Evolutionary conservation across 1,140 invertebrate species (phyloP).

Genomic region (Aphelenchoides besseyi): DNA sequence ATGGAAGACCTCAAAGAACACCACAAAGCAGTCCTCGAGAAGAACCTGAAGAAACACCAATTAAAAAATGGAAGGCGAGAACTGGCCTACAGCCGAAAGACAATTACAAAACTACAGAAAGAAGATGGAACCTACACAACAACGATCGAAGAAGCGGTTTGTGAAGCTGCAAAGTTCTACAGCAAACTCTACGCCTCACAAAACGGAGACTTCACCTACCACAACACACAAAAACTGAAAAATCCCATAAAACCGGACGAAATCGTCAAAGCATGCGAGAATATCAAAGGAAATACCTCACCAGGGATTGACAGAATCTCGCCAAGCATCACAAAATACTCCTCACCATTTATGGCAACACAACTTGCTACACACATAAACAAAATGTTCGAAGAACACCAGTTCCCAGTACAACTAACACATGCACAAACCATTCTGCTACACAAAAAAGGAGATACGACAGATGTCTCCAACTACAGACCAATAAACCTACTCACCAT

Average conservation of each 20-base stretch:
- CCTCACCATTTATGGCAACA: slow-evolving; percentile 5
- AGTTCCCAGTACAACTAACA: slow-evolving; percentile 16
- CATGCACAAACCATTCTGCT: slow-evolving; percentile 29
- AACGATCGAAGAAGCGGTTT: neutral
- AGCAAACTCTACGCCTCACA: neutral
- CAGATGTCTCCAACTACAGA: slow-evolving; percentile 22
- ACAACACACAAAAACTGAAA: neutral
- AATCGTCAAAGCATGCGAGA: neutral
- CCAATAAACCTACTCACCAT: slow-evolving; percentile 38
- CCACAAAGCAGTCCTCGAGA: neutral
- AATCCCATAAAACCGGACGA: slow-evolving; percentile 3
- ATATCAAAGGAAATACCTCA: neutral
- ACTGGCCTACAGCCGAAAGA: neutral
- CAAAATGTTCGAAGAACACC: neutral
- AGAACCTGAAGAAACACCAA: neutral
- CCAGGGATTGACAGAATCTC: neutral
- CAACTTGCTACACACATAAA: slow-evolving; percentile 25
- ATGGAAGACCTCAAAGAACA: neutral
- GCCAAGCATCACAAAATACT: slow-evolving; percentile 11
- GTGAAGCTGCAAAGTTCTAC: neutral
- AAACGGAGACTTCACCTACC: neutral
- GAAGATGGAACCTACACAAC: neutral
- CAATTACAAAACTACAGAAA: neutral
- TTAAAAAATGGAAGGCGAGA: neutral
- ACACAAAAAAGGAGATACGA: slow-evolving; percentile 25